Percentiles rank a stretch among this genome's conserved stretches.
These are phyloP conservation scores for Lethenteron camtschaticum DNA, from an alignment of 2,113 vertebrate species.

Conservation along the genomic window DNA sequence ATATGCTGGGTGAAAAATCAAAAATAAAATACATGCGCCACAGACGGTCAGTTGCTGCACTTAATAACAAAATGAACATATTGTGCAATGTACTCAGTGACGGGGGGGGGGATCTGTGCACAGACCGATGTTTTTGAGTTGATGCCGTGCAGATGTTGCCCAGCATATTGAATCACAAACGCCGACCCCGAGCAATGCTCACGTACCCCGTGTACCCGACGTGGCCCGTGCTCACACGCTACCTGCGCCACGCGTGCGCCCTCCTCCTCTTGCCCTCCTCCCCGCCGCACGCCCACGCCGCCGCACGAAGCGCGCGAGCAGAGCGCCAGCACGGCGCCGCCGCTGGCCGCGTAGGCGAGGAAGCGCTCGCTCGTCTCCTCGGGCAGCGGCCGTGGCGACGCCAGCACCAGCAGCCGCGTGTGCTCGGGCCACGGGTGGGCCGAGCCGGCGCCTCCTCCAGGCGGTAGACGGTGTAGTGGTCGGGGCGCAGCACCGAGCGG, in stretches of 20 bases:
- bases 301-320: conserved; percentile 13
- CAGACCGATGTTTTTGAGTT: too few species aligned
- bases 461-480: conserved; percentile 35
- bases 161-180: conserved; percentile 30
- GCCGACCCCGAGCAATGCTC: conserved; percentile 16
- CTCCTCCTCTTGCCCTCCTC: background rate
- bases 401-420: conserved; percentile 43
- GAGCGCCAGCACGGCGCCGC: conserved; percentile 51
- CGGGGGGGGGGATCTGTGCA: too few species aligned
- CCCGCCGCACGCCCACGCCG: background rate
- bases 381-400: conserved; percentile 22
- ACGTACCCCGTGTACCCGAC: too few species aligned
- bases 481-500: too few species aligned
- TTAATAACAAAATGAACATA: too few species aligned
- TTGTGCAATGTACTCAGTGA: too few species aligned
- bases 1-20: too few species aligned
- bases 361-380: conserved; percentile 27
- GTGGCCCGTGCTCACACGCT: too few species aligned
- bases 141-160: conserved; percentile 20
- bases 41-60: too few species aligned
- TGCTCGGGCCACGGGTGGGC: conserved; percentile 58
- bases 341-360: conserved; percentile 36
- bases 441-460: conserved; percentile 34
- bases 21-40: too few species aligned
- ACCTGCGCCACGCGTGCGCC: background rate